Evolutionary conservation across 2,888 invertebrate species (phyloP).

Genomic region (Lasiommata megera): DNA sequence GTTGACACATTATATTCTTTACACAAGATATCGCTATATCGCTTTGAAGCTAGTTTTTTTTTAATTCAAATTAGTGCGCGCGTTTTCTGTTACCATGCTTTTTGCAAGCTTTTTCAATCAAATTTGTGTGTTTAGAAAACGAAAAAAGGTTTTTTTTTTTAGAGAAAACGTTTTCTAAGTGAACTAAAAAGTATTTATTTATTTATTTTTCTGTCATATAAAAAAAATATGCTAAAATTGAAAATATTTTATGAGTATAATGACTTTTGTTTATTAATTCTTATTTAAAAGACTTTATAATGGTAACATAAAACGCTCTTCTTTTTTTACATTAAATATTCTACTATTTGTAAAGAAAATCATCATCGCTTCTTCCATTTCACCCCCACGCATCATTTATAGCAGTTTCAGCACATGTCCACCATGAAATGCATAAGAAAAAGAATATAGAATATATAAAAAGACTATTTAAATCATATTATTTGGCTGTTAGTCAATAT

Average conservation of each 20-base stretch:
- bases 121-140: no score
- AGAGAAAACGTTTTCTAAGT: no score
- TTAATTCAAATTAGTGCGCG: slow-evolving; percentile 12
- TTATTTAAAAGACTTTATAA: background rate
- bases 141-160: no score
- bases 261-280: no score
- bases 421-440: slow-evolving; percentile 36
- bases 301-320: slow-evolving; percentile 29
- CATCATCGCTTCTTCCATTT: slow-evolving; percentile 23
- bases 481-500: slow-evolving; percentile 30
- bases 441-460: slow-evolving; percentile 31
- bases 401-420: slow-evolving; percentile 49
- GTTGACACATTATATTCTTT: background rate
- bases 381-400: slow-evolving; percentile 41
- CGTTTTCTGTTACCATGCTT: slow-evolving; percentile 28
- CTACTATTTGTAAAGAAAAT: slow-evolving; percentile 5
- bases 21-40: slow-evolving; percentile 14
- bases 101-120: no score
- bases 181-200: no score
- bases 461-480: slow-evolving; percentile 26
- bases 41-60: slow-evolving; percentile 27
- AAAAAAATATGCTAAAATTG: no score
- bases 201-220: no score
- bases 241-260: no score
- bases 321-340: background rate